Conservation (phyloP, 2,797 vertebrate species). For the Crocidura indochinensis region DNA sequence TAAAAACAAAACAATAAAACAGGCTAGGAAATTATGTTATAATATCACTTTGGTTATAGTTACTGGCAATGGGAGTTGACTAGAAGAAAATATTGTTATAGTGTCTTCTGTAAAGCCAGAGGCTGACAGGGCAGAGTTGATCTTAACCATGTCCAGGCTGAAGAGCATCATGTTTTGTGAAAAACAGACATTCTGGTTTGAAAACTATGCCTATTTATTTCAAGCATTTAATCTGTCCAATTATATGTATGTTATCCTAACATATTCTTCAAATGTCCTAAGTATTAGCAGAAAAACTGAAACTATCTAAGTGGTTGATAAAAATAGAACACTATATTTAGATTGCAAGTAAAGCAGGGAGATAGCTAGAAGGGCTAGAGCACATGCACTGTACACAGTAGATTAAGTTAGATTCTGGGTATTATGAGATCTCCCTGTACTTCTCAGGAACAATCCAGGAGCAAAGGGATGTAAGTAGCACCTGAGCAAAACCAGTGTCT, state of each 20-base stretch:
- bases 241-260: too few species aligned
- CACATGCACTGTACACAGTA: too few species aligned
- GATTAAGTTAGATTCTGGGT: too few species aligned
- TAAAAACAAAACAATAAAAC: neutral
- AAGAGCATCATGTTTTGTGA: neutral
- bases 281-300: constrained; percentile 5
- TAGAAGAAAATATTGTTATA: neutral
- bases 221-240: neutral
- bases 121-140: neutral
- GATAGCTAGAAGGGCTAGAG: too few species aligned
- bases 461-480: too few species aligned
- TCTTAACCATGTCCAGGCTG: too few species aligned
- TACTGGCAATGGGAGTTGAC: neutral
- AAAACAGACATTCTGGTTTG: constrained; percentile 7
- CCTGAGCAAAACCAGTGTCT: too few species aligned
- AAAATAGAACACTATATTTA: too few species aligned
- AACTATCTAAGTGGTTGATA: constrained; percentile 8
- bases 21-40: neutral
- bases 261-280: neutral
- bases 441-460: too few species aligned
- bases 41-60: neutral
- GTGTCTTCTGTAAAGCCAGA: neutral
- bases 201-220: neutral
- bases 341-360: too few species aligned
- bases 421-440: too few species aligned